phyloP scores from a whole-genome alignment of 2,113 vertebrate genomes.

The Synodontis membranacea region DNA sequence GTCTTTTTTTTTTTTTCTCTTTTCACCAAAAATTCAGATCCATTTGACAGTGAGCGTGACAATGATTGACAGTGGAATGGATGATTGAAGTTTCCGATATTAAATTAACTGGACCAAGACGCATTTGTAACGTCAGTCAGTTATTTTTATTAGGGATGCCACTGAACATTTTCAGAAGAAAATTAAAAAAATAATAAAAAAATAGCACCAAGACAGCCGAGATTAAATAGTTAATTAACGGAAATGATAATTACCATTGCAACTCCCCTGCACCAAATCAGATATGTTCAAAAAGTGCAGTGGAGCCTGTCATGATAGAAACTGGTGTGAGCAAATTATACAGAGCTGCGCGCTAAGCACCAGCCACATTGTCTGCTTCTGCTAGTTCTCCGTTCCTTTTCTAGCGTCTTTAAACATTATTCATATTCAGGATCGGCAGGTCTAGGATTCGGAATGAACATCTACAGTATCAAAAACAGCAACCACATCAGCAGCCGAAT shows the following conservation, averaged over 20 bases:
- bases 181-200: neutral
- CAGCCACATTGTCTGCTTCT: neutral
- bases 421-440: neutral
- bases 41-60: neutral
- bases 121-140: neutral
- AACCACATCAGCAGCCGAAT: neutral
- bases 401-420: neutral
- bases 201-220: neutral
- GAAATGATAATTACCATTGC: neutral
- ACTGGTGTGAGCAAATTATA: neutral
- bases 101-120: neutral
- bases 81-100: neutral
- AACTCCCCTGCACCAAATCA: neutral
- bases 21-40: neutral
- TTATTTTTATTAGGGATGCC: neutral
- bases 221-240: neutral
- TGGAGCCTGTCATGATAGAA: neutral
- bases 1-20: neutral
- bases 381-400: neutral
- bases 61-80: neutral
- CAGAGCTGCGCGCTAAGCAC: neutral
- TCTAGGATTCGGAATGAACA: neutral
- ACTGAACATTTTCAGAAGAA: neutral
- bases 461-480: neutral
- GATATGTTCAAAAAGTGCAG: neutral